phyloP scores from a whole-genome alignment of 2,113 vertebrate genomes.

The Cebidichthys violaceus region DNA sequence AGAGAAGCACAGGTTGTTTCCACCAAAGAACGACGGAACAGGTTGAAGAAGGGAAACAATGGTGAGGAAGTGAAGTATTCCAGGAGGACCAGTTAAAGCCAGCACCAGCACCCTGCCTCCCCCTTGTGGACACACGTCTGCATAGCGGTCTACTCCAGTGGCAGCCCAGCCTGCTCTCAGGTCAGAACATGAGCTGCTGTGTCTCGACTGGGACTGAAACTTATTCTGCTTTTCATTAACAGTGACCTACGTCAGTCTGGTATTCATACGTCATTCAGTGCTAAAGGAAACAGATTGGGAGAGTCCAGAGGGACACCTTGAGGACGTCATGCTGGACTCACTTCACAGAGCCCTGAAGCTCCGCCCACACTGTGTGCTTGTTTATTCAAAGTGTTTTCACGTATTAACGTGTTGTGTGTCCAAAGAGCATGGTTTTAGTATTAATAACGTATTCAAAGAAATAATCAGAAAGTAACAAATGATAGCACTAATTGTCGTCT shows the following conservation, averaged over 20 bases:
- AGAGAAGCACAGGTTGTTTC: not conserved
- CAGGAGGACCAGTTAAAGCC: no score
- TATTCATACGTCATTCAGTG: not conserved
- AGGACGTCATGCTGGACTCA: no score
- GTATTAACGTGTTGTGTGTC: no score
- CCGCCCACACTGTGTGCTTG: no score
- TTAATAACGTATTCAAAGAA: not conserved
- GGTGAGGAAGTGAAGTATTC: no score
- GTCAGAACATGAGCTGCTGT: not conserved
- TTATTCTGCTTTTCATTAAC: not conserved
- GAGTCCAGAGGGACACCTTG: not conserved
- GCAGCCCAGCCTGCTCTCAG: no score
- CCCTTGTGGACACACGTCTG: conserved; percentile 2
- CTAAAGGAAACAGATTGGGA: not conserved
- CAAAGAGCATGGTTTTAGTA: not conserved
- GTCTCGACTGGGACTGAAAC: not conserved
- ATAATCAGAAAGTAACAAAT: not conserved
- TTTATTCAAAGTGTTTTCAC: no score
- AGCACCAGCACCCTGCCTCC: not conserved
- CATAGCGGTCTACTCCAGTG: not conserved
- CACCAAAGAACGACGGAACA: no score
- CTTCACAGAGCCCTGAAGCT: no score
- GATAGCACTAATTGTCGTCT: not conserved
- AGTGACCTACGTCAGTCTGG: not conserved
- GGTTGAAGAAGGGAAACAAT: not conserved